Base-by-base conservation (phyloP, 2,797 vertebrate genomes). In the Orientallactaga sibirica region DNA sequence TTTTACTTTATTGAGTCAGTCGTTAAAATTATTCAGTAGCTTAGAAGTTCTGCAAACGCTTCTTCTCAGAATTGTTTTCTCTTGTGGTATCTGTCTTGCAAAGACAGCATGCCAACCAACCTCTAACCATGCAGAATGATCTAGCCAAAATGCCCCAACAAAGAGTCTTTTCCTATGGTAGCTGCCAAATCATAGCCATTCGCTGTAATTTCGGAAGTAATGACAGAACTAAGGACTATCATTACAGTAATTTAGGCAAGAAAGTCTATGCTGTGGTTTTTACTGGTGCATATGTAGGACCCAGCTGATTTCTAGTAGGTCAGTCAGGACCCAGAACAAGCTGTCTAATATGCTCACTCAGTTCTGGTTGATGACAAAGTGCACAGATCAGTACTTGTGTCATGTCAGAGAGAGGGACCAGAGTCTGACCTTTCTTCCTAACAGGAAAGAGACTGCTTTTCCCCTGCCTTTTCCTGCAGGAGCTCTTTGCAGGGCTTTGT, bases 121-220 rank as follows among this genome's bases (percentile, higher is more conserved):
- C 73, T 20, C 73, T 86, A 88, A 70, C 29, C 73, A 55, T 77
- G 7, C 90, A 82, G 91, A 94, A 81, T 64, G 27, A 94, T 89
- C 77, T 92, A 91, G 64, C 24, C 94, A 79, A 94, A 93, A 86
- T 41, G 64, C 71, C 55, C 73, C 81, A 76, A 80, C 55, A 93
- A 96, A 87, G 80, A 77, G 37, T 48, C 75, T 95, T 93, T 95
- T 90, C 58, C 75, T 76, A 67, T 79, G 43, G 90, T 76, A 78
- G 61, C 88, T 95, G 79, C 94, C 95, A 90, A 93, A 94, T 96
- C 92, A 85, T 82, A 94, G 80, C 64, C 82, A 92, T 79, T 93
- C 86, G 92, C 77, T 94, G 25, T 91, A 91, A 96, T 96, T 95
- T 96, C 77, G 91, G 86, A 96, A 90, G 96, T 86, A 95, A 94